Evolutionary conservation across 2,797 vertebrate genomes (phyloP), one percentile per base, ranked within the genome.

Genomic region (Cynodonichthys magdalenae): DNA sequence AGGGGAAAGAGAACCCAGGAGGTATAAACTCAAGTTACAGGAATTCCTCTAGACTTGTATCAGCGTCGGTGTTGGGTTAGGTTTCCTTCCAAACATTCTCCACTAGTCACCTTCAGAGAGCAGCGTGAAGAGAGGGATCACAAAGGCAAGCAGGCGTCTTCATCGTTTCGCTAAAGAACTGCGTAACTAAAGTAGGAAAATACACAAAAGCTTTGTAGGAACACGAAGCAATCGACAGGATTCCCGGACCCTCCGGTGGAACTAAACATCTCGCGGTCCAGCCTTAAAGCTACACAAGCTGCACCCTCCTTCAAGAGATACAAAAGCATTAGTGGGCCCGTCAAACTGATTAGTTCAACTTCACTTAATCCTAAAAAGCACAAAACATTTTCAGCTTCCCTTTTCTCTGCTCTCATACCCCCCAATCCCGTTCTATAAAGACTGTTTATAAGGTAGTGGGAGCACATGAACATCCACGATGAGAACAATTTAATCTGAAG

Each of bases 21-120:
- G 87, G 86, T 87, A 89, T 83, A 89, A 90, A 89, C 86, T 89
- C 82, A 81, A 90, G 86, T 89, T 91, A 89, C 88, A 87, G 90
- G 89, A 90, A 89, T 91, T 90, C 90, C 86, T 89, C 82, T 78
- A 78, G 87, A 81, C 86, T 85, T 84, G 85, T 89, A 87, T 89
- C 85, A 86, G 84, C 83, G 58, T 86, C 86, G 59, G 85, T 45
- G 77, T 60, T 77, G 86, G 89, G 82, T 91, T 87, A 79, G 79
- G 88, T 91, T 91, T 90, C 90, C 90, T 85, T 73, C 67, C 83
- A 90, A 86, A 88, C 82, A 82, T 78, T 89, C 84, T 70, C 57
- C 53, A 58, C 65, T 28, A 36, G 63, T 12, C 15, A 74, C 59
- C 73, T 69, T 57, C 53, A 66, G 52, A 74, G 56, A 53, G 62